Evolutionary conservation across 1,140 invertebrate genomes (phyloP).

Genomic region (Meteorus sp.): DNA sequence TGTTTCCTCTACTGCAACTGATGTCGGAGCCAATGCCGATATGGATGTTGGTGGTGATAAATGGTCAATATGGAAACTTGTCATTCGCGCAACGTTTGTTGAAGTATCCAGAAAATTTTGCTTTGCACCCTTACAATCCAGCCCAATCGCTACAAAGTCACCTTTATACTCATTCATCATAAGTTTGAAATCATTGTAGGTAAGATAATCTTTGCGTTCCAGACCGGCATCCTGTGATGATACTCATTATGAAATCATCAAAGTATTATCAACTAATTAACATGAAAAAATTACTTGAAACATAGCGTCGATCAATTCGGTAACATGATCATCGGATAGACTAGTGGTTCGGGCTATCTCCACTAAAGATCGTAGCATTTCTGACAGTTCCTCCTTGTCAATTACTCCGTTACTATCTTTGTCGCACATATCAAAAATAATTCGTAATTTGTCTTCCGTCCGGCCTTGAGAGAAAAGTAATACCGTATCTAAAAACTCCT

Average conservation of each 20-base stretch:
- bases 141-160: slow-evolving; percentile 93
- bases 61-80: slow-evolving; percentile 88
- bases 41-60: too few relatives aligned
- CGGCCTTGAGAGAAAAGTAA: slow-evolving; percentile 88
- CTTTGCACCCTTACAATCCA: slow-evolving; percentile 95
- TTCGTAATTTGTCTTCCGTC: slow-evolving; percentile 93
- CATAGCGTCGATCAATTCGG: slow-evolving; percentile 92
- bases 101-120: slow-evolving; percentile 94
- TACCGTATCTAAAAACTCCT: slow-evolving; percentile 96
- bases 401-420: slow-evolving; percentile 94
- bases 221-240: slow-evolving; percentile 83
- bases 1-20: slow-evolving; percentile 72
- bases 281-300: slow-evolving; percentile 67
- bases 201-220: slow-evolving; percentile 87
- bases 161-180: slow-evolving; percentile 98
- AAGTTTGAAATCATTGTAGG: slow-evolving; percentile 92
- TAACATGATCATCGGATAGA: slow-evolving; percentile 85
- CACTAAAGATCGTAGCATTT: slow-evolving; percentile 91
- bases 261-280: background rate
- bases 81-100: slow-evolving; percentile 93
- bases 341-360: slow-evolving; percentile 93
- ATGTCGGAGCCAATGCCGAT: too few relatives aligned
- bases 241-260: slow-evolving; percentile 15
- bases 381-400: slow-evolving; percentile 90
- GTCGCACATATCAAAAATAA: slow-evolving; percentile 99